Evolutionary conservation across 2,888 invertebrate genomes (phyloP).

Genomic region (Heliothis peltigera): DNA sequence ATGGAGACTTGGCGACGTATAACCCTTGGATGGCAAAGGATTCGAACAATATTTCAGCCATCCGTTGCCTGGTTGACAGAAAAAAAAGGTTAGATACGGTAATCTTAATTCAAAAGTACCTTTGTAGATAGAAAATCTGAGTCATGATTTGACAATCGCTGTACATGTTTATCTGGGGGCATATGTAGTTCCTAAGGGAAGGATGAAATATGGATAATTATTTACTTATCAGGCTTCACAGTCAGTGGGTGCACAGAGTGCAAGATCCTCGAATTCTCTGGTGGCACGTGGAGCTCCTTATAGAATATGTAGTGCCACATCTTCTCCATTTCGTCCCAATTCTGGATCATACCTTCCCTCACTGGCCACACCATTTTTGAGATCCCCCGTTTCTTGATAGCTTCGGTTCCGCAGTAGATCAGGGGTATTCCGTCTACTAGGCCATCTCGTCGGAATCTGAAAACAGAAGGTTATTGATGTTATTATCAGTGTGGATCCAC

Average conservation of each 20-base stretch:
- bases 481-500: neutral
- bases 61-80: constrained; percentile 90
- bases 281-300: constrained; percentile 94
- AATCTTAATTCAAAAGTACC: too few relatives aligned
- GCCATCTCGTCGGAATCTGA: constrained; percentile 71
- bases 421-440: constrained; percentile 77
- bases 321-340: constrained; percentile 97
- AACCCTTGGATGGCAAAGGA: constrained; percentile 89
- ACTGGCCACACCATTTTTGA: constrained; percentile 93
- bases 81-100: too few relatives aligned
- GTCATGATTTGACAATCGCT: too few relatives aligned
- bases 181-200: neutral
- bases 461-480: neutral
- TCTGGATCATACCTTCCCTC: constrained; percentile 93
- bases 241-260: constrained; percentile 95
- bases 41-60: constrained; percentile 87
- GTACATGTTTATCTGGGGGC: too few relatives aligned
- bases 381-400: constrained; percentile 86
- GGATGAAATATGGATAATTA: neutral
- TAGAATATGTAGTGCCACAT: constrained; percentile 97
- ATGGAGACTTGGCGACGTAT: constrained; percentile 84
- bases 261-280: constrained; percentile 94
- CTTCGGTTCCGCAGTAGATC: constrained; percentile 90
- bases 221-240: constrained; percentile 92
- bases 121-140: too few relatives aligned